Conservation (phyloP, 2,797 vertebrate genomes). For the Acanthurus lineatus region DNA sequence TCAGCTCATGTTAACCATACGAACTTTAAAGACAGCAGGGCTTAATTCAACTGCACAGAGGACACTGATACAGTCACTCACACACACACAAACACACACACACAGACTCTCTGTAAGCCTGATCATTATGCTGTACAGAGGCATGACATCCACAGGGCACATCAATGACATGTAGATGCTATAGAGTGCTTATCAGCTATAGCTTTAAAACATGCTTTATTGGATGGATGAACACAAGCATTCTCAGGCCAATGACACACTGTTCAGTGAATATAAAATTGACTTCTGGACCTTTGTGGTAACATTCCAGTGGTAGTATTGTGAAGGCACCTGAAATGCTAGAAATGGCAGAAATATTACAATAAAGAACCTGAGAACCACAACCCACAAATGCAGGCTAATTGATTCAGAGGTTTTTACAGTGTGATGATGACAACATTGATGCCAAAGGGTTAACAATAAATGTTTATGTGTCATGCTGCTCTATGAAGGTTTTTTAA, state of each 20-base stretch:
- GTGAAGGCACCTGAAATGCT: neutral
- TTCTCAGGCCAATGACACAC: neutral
- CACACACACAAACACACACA: constrained; percentile 1
- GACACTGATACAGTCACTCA: too few relatives aligned
- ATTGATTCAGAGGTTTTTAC: neutral
- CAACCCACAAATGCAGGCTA: neutral
- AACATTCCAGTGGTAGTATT: neutral
- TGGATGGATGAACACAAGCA: neutral
- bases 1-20: constrained; percentile 39
- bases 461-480: neutral
- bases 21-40: constrained; percentile 38
- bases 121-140: neutral
- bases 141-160: neutral
- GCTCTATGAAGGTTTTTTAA: neutral
- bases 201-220: neutral
- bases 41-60: constrained; percentile 33
- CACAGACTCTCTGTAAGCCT: neutral
- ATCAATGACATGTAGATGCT: neutral
- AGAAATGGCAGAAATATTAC: neutral
- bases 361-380: neutral
- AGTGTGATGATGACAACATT: neutral
- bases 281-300: neutral
- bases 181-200: neutral
- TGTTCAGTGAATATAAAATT: neutral
- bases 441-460: neutral